Evolutionary conservation across 2,888 invertebrate species (phyloP), one percentile per base, ranked within the genome.

Genomic region (Pantelozetes paolii): DNA sequence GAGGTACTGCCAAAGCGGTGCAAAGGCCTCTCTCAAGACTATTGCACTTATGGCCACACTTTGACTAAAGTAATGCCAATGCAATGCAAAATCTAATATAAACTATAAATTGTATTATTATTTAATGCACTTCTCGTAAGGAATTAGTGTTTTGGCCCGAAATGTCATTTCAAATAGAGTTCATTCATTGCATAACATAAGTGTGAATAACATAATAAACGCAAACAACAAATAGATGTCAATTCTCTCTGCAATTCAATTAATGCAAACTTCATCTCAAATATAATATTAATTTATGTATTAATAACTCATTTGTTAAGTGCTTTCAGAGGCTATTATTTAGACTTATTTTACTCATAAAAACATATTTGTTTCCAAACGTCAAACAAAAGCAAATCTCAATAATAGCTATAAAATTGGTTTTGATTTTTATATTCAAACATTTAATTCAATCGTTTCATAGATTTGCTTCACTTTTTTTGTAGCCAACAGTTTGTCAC

Each of bases 191-290:
- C 28, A 57, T 69, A 42, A 69, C 69, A 69, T 64, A 45, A 69
- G 42, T 69, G 69, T 69, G 69, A 42, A 69, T 64, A 64, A 32
- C 40, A 32, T 64, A 40, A 64, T 1, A n/a, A 2, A 40, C 36
- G 64, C 15, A 69, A 42, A 69, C 69, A 69, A 45, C 69, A 69
- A 69, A 42, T 69, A 42, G 26, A n/a, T 45, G 69, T 69, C 69
- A 69, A 69, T 42, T 69, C 26, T 45, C 20, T n/a, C 42, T 42
- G 69, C 26, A 42, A 69, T 69, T 69, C 42, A 69, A 42, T 69
- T 69, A 69, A 28, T 57, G 5, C 15, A 28, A 57, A 57, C 28
- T 57, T 1, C 18, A 30, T 57, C 13, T 45, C 18, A 30, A 57
- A 54, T 54, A 54, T 54, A 59, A 30, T 59, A 59, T 59, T 59